Evolutionary conservation across 2,113 vertebrate genomes (phyloP).

Genomic region (Dermatemys mawii): DNA sequence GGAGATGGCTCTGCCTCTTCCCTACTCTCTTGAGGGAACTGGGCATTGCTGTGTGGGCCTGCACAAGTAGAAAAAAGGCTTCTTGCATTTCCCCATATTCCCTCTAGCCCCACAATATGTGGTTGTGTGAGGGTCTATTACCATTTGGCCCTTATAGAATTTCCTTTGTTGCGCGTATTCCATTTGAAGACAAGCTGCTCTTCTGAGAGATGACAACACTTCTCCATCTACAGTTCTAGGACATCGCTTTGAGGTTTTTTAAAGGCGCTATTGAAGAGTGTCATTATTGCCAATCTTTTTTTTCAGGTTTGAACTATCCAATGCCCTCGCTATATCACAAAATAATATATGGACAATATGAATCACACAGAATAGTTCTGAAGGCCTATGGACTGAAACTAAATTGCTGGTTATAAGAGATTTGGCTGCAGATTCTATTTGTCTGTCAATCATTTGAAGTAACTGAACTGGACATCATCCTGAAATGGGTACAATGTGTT

Average conservation of each 20-base stretch:
- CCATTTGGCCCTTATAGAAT: background rate
- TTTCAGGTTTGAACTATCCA: constrained; percentile 21
- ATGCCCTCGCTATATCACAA: background rate
- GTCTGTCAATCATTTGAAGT: constrained; percentile 17
- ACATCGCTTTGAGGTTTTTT: constrained; percentile 48
- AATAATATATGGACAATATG: background rate
- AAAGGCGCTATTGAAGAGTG: constrained; percentile 12
- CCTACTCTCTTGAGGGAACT: background rate
- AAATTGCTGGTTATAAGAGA: constrained; percentile 17
- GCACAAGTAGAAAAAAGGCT: background rate
- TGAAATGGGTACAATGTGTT: background rate
- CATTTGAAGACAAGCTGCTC: background rate
- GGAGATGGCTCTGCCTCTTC: background rate
- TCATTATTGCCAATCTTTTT: constrained; percentile 19
- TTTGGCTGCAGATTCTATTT: constrained; percentile 2
- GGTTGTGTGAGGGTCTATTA: background rate
- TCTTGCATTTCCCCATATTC: background rate
- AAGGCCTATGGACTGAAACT: constrained; percentile 30
- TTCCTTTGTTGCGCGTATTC: background rate
- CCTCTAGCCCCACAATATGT: background rate
- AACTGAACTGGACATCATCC: background rate
- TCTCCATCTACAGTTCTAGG: constrained; percentile 13
- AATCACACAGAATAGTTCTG: background rate
- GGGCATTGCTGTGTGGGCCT: background rate
- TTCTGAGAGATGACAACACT: background rate